These are phyloP conservation scores for Clarias gariepinus DNA, from an alignment of 2,113 vertebrate species.

Conservation along the genomic window DNA sequence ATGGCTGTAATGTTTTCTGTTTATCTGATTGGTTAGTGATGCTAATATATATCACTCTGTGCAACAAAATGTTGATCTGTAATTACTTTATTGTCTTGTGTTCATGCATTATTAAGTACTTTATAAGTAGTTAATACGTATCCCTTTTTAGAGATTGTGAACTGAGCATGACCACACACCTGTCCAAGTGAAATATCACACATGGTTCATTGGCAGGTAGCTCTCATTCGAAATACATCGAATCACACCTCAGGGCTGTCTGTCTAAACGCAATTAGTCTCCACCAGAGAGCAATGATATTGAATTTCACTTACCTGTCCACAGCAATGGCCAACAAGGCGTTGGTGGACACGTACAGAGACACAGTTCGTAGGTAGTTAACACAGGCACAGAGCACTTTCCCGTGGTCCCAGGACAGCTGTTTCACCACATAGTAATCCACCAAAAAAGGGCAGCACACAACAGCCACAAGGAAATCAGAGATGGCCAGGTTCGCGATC, in stretches of 20 bases:
- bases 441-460: conserved; percentile 96
- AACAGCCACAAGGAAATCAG: conserved; percentile 92
- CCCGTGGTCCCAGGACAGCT: conserved; percentile 94
- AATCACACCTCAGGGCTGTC: conserved; percentile 19
- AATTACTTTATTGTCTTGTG: neutral
- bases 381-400: conserved; percentile 86
- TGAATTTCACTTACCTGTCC: conserved; percentile 88
- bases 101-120: neutral
- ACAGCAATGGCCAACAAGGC: conserved; percentile 92
- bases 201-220: neutral
- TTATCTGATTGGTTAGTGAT: neutral
- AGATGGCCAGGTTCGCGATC: conserved; percentile 94
- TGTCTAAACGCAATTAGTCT: conserved; percentile 22
- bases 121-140: neutral
- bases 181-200: conserved; percentile 71
- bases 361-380: conserved; percentile 91
- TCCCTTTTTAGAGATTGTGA: neutral
- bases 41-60: neutral
- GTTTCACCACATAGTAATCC: conserved; percentile 94
- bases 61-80: neutral
- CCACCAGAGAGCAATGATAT: conserved; percentile 68
- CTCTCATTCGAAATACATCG: conserved; percentile 28
- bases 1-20: neutral
- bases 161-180: neutral
- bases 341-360: conserved; percentile 94